phyloP scores from a whole-genome alignment of 1,140 invertebrate genomes.

The Calephelis nemesis region DNA sequence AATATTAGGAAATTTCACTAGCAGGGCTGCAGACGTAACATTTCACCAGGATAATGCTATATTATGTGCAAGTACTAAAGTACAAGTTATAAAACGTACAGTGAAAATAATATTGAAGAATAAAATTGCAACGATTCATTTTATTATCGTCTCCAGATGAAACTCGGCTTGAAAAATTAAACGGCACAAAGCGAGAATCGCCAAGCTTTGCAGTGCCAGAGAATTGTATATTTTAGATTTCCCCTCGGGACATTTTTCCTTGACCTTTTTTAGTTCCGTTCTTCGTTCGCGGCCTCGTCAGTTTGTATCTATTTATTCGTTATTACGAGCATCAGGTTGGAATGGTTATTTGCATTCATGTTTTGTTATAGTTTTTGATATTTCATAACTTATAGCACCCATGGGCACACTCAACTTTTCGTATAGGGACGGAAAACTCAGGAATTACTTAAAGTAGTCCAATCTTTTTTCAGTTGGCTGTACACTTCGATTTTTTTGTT shows the following conservation, averaged over 20 bases:
- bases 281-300: background rate
- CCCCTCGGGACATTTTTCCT: background rate
- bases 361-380: background rate
- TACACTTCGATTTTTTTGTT: too few relatives aligned
- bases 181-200: constrained; percentile 14
- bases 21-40: too few relatives aligned
- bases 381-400: background rate
- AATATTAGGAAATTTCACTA: too few relatives aligned
- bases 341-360: background rate
- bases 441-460: too few relatives aligned
- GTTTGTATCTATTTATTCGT: background rate
- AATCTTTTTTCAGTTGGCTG: too few relatives aligned
- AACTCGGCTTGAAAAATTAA: constrained; percentile 14
- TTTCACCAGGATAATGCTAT: too few relatives aligned
- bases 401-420: too few relatives aligned
- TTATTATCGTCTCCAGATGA: constrained; percentile 10
- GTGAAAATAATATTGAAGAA: background rate
- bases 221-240: constrained; percentile 15
- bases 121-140: constrained; percentile 1
- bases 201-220: background rate
- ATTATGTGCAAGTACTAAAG: too few relatives aligned
- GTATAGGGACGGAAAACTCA: too few relatives aligned
- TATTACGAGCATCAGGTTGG: background rate
- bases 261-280: constrained; percentile 1
- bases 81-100: background rate